Evolutionary conservation across 2,888 invertebrate genomes (phyloP).

Genomic region (Linyphia triangularis): DNA sequence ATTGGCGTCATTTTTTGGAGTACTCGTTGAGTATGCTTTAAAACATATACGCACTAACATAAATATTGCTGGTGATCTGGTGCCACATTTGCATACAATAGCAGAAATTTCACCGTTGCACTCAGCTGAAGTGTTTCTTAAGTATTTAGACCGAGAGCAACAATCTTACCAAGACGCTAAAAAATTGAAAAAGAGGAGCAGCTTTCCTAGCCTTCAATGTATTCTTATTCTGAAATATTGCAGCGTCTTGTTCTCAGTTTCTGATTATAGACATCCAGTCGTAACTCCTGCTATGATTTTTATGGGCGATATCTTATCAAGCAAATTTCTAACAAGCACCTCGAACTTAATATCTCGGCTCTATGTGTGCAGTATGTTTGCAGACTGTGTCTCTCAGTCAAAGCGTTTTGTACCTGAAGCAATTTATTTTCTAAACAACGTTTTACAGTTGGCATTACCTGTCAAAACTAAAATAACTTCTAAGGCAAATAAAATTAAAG

Average conservation of each 20-base stretch:
- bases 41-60: conserved; percentile 82
- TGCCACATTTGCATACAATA: conserved; percentile 54
- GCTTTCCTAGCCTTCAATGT: conserved; percentile 62
- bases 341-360: conserved; percentile 88
- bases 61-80: conserved; percentile 70
- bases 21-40: conserved; percentile 88
- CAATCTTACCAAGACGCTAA: conserved; percentile 42
- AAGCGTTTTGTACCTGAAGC: conserved; percentile 90
- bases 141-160: conserved; percentile 50
- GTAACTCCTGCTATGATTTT: conserved; percentile 91
- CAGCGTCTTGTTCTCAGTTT: conserved; percentile 90
- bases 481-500: not conserved
- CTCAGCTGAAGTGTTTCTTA: conserved; percentile 38
- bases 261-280: conserved; percentile 93
- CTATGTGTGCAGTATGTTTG: conserved; percentile 86
- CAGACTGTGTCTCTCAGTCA: conserved; percentile 89
- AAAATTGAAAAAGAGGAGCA: conserved; percentile 42
- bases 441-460: conserved; percentile 1
- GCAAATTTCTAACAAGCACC: conserved; percentile 84
- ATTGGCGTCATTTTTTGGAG: conserved; percentile 87
- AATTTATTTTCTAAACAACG: conserved; percentile 83
- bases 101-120: conserved; percentile 37
- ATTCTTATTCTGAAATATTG: conserved; percentile 90
- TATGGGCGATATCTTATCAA: conserved; percentile 87
- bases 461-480: not conserved